Percentiles rank a stretch among this genome's conserved stretches.
phyloP scores from a whole-genome alignment of 2,797 vertebrate species.

The Nothura maculosa region DNA sequence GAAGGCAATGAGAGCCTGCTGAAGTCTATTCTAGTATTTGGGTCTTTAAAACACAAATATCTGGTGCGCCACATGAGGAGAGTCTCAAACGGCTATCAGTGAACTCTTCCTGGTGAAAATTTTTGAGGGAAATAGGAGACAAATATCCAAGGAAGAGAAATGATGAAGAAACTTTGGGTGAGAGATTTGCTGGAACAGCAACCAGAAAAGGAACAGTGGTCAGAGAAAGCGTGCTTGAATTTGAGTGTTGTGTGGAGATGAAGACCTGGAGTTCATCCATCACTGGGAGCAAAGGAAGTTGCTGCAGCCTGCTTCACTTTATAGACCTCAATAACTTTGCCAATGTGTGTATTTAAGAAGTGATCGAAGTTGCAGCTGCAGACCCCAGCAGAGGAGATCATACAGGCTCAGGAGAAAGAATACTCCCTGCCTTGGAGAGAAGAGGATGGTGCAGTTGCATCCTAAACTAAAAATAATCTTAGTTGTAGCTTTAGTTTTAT shows the following conservation, averaged over 20 bases:
- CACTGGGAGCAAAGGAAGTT: not conserved
- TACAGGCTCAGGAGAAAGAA: not conserved
- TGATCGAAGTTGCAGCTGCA: not conserved
- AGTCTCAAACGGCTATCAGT: not conserved
- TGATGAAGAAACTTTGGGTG: not conserved
- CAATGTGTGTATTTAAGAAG: not conserved
- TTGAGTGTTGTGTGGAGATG: not conserved
- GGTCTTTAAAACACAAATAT: not conserved
- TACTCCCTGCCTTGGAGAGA: not conserved
- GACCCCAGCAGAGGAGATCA: not conserved
- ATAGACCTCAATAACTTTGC: not conserved
- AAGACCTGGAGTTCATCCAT: conserved; percentile 4
- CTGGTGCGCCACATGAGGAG: not conserved
- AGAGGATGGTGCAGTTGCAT: not conserved
- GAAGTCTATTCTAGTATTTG: not conserved
- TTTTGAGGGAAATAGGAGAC: not conserved
- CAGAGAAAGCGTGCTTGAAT: conserved; percentile 1
- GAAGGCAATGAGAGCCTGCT: not conserved
- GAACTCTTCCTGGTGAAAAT: not conserved
- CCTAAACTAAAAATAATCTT: not conserved
- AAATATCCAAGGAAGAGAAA: not conserved
- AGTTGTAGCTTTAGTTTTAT: not conserved
- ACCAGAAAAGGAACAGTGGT: not conserved
- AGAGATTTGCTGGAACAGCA: not conserved
- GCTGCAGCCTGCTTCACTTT: not conserved